These are phyloP conservation scores for Hippopotamyrus pictus DNA, from an alignment of 2,797 vertebrate genomes.

Conservation along the genomic window DNA sequence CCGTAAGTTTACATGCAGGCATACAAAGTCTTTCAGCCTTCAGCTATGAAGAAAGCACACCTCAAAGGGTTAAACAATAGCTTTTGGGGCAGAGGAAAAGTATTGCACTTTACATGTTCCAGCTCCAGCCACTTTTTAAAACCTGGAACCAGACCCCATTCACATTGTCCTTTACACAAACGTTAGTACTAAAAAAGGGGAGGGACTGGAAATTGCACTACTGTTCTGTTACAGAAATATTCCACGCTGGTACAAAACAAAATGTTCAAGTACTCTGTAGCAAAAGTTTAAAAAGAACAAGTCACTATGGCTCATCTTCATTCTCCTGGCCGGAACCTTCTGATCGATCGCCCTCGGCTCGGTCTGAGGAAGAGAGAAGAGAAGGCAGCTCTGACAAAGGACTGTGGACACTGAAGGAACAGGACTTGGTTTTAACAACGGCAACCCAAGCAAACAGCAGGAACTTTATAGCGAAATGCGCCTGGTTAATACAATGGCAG, in stretches of 20 bases:
- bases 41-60: conserved; percentile 73
- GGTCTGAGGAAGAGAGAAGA: conserved; percentile 59
- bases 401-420: neutral
- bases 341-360: conserved; percentile 84
- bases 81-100: conserved; percentile 56
- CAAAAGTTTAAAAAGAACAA: conserved; percentile 44
- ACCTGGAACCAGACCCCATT: conserved; percentile 33
- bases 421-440: neutral
- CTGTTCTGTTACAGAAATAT: conserved; percentile 83
- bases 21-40: conserved; percentile 74
- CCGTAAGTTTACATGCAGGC: conserved; percentile 69
- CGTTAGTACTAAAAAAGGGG: conserved; percentile 65
- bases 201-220: conserved; percentile 80
- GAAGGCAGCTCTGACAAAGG: neutral
- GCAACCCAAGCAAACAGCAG: neutral
- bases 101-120: conserved; percentile 88
- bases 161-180: conserved; percentile 67
- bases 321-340: conserved; percentile 94
- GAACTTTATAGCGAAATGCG: neutral
- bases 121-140: conserved; percentile 61
- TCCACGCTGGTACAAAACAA: conserved; percentile 85
- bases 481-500: neutral
- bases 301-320: conserved; percentile 76
- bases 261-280: conserved; percentile 69
- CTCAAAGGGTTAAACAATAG: conserved; percentile 68